phyloP scores from a whole-genome alignment of 2,797 vertebrate species.

The Eutrigla gurnardus region DNA sequence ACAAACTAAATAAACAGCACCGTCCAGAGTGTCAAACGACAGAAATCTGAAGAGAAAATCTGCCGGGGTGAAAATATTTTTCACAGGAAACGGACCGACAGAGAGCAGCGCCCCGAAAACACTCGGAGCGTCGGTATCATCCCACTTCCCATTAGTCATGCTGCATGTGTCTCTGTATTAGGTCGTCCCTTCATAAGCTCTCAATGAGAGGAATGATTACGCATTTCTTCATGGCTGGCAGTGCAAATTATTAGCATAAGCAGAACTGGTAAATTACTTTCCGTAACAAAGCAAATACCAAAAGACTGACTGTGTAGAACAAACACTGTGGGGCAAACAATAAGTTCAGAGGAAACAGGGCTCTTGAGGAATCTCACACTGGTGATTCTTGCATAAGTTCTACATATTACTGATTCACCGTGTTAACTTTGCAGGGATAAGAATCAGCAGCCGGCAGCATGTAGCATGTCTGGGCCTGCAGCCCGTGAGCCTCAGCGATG shows the following conservation, averaged over 20 bases:
- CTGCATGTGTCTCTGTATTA: conserved; percentile 68
- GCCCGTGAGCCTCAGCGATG: conserved; percentile 46
- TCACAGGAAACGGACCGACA: conserved; percentile 52
- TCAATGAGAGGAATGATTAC: conserved; percentile 79
- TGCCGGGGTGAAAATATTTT: conserved; percentile 32
- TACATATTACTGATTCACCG: conserved; percentile 59
- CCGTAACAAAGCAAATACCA: conserved; percentile 68
- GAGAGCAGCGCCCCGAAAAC: conserved; percentile 43
- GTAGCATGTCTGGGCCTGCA: conserved; percentile 35
- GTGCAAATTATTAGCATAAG: conserved; percentile 75
- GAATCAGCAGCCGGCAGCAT: conserved; percentile 21
- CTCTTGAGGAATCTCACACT: conserved; percentile 62
- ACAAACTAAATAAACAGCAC: conserved; percentile 18
- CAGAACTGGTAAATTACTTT: conserved; percentile 71
- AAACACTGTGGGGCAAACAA: conserved; percentile 71
- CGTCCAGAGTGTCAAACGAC: conserved; percentile 14
- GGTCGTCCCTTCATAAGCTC: conserved; percentile 68
- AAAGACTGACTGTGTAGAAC: conserved; percentile 52
- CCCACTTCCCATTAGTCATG: conserved; percentile 76
- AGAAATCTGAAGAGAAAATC: conserved; percentile 21
- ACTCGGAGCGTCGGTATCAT: conserved; percentile 53
- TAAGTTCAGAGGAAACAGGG: conserved; percentile 51
- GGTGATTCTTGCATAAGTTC: conserved; percentile 58
- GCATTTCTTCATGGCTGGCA: conserved; percentile 77
- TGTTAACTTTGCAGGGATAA: conserved; percentile 47